Base-by-base conservation (phyloP, 1,140 invertebrate species). In the Pseudomyrmex pallidus region DNA sequence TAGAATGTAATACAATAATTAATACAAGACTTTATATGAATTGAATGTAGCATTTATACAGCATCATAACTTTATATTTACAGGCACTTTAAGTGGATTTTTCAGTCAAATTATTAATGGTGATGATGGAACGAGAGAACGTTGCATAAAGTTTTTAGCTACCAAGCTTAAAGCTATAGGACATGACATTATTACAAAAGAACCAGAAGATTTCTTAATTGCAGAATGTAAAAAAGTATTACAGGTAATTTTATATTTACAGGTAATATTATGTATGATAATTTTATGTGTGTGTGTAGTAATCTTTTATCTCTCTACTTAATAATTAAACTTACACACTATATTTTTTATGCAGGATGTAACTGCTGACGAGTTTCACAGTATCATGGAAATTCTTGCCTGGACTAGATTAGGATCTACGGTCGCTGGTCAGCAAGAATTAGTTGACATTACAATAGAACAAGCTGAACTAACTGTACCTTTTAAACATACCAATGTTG, bases 341-440 rank as follows among this genome's bases (percentile, higher is more conserved):
- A 0, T 25, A n/a, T 7, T 62, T 84, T 57, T 78, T 84, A 91
- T 93, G 1, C 88, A 98, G 97, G 97, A 98, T 95, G 97, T 98
- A 12, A 98, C 97, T 56, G 97, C 97, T 67, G 98, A 98, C 88
- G 98, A 99, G 94, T 99, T 99, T 94, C 96, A 98, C 83, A 95
- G 96, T 64, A 96, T 99, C 50, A 98, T 99, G 96, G 97, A 97
- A 20, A 95, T 98, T 74, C 94, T 99, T 83, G 96, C 96, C 1
- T 96, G 96, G 93, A 97, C 98, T 10, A 96, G 96, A 93, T 95
- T 98, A 61, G 97, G 97, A 63, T 97, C 96, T 85, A 97, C 97
- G 52, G 95, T 97, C 20, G 95, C 95, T 84, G 98, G 98, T 9
- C 97, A 98, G 91, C 97, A 98, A 89, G 97, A 98, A 92, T 93